Evolutionary conservation across 1,140 invertebrate species (phyloP).

Genomic region (Microplitis mediator): DNA sequence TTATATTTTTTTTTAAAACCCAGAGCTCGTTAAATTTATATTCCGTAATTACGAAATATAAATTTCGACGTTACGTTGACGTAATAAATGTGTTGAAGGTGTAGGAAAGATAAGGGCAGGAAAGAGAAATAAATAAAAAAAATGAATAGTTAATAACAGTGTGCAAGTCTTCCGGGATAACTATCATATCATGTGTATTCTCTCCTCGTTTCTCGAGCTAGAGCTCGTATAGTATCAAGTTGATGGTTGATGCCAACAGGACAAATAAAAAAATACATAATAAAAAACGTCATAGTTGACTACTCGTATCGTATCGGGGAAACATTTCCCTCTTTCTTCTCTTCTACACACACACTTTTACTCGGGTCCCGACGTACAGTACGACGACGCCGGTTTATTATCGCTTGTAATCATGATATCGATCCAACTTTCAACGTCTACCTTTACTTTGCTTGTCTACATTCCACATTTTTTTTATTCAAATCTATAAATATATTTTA

Average conservation of each 20-base stretch:
- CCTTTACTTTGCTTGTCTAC: background rate
- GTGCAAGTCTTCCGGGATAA: conserved; percentile 32
- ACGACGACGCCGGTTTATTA: background rate
- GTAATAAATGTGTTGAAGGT: conserved; percentile 6
- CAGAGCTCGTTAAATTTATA: background rate
- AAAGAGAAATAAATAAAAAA: conserved; percentile 17
- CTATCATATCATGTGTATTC: conserved; percentile 18
- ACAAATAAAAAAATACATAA: no score
- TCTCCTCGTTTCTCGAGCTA: background rate
- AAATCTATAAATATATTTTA: background rate
- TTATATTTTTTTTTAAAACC: conserved; percentile 5
- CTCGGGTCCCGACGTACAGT: background rate
- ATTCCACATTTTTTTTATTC: conserved; percentile 4
- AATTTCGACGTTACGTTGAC: background rate
- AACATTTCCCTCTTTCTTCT: background rate
- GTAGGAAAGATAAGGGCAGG: background rate
- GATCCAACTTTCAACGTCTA: conserved; percentile 19
- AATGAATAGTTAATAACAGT: conserved; percentile 36
- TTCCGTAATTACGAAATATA: no score
- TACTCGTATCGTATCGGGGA: background rate
- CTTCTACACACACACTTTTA: no score
- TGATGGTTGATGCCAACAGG: no score
- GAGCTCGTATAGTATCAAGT: no score
- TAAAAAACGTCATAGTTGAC: background rate
- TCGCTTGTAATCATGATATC: conserved; percentile 29